A percentile compares a stretch with the other conserved stretches of the same genome.
Evolutionary conservation across 2,113 vertebrate genomes (phyloP).

Genomic region (Oreamnos americanus): DNA sequence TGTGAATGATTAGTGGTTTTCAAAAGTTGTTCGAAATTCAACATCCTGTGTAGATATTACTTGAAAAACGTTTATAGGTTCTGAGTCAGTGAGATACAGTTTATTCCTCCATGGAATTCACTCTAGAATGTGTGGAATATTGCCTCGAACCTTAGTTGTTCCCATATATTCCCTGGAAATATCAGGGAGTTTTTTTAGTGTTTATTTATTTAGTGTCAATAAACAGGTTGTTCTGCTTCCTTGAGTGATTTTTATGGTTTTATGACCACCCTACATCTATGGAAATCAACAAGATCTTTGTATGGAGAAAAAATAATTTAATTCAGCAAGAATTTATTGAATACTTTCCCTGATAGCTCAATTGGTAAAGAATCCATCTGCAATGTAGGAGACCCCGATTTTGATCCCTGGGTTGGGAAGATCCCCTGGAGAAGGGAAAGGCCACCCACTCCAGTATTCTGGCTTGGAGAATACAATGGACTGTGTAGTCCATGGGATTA

Average conservation of each 20-base stretch:
- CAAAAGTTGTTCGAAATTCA: constrained; percentile 73
- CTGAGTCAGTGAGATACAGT: constrained; percentile 71
- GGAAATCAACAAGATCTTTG: constrained; percentile 21
- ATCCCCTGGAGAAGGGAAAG: neutral
- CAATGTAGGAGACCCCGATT: neutral
- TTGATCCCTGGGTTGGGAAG: neutral
- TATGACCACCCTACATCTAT: neutral
- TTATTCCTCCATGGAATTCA: constrained; percentile 67
- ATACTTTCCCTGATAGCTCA: neutral
- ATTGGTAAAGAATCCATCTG: neutral
- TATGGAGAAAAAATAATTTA: neutral
- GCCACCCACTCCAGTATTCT: neutral
- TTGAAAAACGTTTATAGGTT: constrained; percentile 73
- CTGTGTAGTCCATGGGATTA: neutral
- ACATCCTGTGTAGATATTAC: constrained; percentile 60
- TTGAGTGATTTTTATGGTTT: constrained; percentile 35
- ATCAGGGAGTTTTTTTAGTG: neutral
- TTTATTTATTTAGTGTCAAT: constrained; percentile 26
- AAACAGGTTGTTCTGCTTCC: constrained; percentile 42
- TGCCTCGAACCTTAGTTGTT: constrained; percentile 22
- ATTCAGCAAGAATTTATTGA: constrained; percentile 35
- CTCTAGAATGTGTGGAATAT: constrained; percentile 64
- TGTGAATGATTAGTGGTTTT: constrained; percentile 73
- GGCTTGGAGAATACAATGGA: neutral
- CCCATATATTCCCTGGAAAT: constrained; percentile 19